Percentiles rank a stretch among this genome's conserved stretches.
These are phyloP conservation scores for Schizotus pectinicornis DNA, from an alignment of 2,888 invertebrate genomes.

Conservation along the genomic window DNA sequence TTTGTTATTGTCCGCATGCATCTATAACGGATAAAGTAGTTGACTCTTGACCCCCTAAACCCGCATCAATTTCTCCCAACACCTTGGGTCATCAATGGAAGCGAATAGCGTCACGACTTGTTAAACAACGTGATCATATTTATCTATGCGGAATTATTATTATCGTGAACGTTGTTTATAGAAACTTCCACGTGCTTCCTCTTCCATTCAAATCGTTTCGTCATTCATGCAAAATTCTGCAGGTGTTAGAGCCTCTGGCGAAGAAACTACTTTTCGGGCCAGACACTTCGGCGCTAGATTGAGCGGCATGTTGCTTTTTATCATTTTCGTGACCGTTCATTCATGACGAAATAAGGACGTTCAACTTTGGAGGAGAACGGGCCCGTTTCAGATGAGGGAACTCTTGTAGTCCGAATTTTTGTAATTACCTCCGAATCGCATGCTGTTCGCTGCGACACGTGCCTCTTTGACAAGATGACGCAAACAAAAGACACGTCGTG, in stretches of 20 bases:
- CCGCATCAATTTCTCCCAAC: background rate
- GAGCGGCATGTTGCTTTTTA: too few species aligned
- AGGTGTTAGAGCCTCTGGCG: background rate
- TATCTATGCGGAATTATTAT: background rate
- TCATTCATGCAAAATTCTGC: conserved; percentile 7
- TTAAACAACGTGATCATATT: background rate
- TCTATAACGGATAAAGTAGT: background rate
- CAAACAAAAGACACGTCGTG: too few species aligned
- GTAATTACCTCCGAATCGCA: too few species aligned
- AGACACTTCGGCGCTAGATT: background rate
- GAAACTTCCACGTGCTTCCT: too few species aligned
- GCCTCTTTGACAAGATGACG: too few species aligned
- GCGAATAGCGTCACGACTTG: background rate
- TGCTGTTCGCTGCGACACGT: too few species aligned
- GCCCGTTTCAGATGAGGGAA: too few species aligned
- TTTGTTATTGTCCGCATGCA: background rate
- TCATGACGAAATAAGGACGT: too few species aligned
- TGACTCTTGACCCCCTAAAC: conserved; percentile 7
- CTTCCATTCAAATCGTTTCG: background rate
- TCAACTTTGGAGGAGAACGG: too few species aligned
- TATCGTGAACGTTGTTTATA: background rate
- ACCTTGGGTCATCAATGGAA: background rate
- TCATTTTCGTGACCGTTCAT: too few species aligned
- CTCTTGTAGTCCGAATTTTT: too few species aligned
- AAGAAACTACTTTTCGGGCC: background rate